Evolutionary conservation across 1,140 invertebrate genomes (phyloP), one percentile per base, ranked within the genome.

Genomic region (Adelges cooleyi): DNA sequence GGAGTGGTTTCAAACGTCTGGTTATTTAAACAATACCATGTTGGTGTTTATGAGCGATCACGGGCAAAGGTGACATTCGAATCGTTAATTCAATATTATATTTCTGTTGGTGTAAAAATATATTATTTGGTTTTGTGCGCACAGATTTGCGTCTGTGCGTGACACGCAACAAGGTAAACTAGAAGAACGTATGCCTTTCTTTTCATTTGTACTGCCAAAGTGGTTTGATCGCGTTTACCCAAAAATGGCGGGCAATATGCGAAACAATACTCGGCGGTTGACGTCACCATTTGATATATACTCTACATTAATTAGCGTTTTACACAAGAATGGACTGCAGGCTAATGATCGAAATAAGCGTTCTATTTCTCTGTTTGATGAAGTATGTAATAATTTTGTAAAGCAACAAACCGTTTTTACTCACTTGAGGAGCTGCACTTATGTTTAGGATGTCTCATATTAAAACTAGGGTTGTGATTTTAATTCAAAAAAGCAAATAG

Each of bases 11-110:
- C 76, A 83, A 27, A 71, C 77, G n/a, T 75, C 74, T 6, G 82
- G 82, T 0, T 72, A 81, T 33, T 75, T 90, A 0, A 84, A 92
- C 69, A 83, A 92, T 69, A 90, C 90, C 0, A 71, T 94, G 65
- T 74, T 95, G 1, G 82, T 94, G 44, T 71, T 93, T 3, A 89
- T 93, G 86, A 87, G 87, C 17, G 90, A 95, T 77, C 90, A 94
- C 75, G 90, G 91, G 11, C 84, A 88, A 67, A 85, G 88, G 84
- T 88, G 72, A 70, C 65, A 44, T 27, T 40, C 2, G 5, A n/a
- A n/a, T n/a, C n/a, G n/a, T n/a, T 15, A n/a, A 29, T n/a, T 25
- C 48, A 6, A 17, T 17, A 48, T 8, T 48, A 6, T 33, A 10
- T 59, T 59, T n/a, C 5, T 6, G 29, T 33, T 33, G 5, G 11